phyloP scores from a whole-genome alignment of 2,113 vertebrate species.

The Oryzias melastigma region DNA sequence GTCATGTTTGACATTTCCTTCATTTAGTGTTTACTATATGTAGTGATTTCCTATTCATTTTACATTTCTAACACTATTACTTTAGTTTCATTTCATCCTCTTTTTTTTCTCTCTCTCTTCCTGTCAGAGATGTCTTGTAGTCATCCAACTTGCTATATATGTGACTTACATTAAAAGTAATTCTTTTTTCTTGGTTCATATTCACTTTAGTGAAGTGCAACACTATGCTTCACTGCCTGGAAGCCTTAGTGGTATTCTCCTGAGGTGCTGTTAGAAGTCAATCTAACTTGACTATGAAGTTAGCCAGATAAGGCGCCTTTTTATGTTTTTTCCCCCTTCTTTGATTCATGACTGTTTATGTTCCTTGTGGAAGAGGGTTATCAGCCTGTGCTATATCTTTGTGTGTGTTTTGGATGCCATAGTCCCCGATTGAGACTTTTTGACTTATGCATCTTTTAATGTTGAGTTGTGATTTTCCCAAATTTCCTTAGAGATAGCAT shows the following conservation, averaged over 20 bases:
- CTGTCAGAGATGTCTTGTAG: conserved; percentile 26
- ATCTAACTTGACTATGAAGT: conserved; percentile 77
- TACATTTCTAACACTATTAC: conserved; percentile 32
- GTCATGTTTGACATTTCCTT: background rate
- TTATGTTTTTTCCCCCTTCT: conserved; percentile 60
- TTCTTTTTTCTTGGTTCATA: conserved; percentile 68
- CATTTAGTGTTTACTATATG: conserved; percentile 4
- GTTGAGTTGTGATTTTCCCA: conserved; percentile 4
- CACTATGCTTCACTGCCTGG: conserved; percentile 24
- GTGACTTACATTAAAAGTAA: conserved; percentile 44
- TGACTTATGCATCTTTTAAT: conserved; percentile 17
- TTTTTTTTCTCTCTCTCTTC: background rate
- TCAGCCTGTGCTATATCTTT: conserved; percentile 70
- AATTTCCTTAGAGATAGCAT: conserved; percentile 5
- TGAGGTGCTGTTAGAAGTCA: conserved; percentile 68
- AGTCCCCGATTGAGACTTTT: conserved; percentile 17
- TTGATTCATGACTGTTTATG: conserved; percentile 77
- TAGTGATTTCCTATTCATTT: conserved; percentile 34
- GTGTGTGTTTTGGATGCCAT: conserved; percentile 59
- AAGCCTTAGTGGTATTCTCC: conserved; percentile 57
- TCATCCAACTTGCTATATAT: conserved; percentile 33
- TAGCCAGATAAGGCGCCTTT: conserved; percentile 73
- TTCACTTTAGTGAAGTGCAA: conserved; percentile 41
- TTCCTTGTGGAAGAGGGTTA: conserved; percentile 67
- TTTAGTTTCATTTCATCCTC: conserved; percentile 6